A percentile compares a stretch with the other conserved stretches of the same genome.
These are phyloP conservation scores for Scaptomyza graminum DNA, from an alignment of 1,140 invertebrate species.

Conservation along the genomic window DNA sequence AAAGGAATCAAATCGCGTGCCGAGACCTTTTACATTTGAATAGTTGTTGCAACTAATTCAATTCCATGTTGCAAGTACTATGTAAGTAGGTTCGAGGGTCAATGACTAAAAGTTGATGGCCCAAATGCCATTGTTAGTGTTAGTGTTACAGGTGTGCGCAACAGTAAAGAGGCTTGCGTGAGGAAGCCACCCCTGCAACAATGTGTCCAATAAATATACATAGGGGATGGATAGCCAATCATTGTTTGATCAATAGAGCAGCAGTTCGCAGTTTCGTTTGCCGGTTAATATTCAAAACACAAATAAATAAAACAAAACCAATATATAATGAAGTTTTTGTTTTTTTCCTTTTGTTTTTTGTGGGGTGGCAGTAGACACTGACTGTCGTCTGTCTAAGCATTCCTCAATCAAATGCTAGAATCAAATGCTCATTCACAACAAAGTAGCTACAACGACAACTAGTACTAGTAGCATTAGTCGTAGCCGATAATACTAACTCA, in stretches of 20 bases:
- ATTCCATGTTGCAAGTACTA: background rate
- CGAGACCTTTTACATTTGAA: background rate
- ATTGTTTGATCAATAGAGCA: conserved; percentile 72
- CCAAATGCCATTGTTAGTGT: conserved; percentile 9
- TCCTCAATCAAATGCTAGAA: conserved; percentile 21
- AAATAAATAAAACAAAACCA: conserved; percentile 55
- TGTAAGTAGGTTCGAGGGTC: conserved; percentile 43
- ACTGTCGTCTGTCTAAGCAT: conserved; percentile 22
- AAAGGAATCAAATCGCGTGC: conserved; percentile 27
- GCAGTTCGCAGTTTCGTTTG: conserved; percentile 43
- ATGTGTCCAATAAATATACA: conserved; percentile 28
- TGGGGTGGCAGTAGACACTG: conserved; percentile 28
- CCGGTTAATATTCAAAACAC: conserved; percentile 73
- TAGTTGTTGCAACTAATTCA: conserved; percentile 19
- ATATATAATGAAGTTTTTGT: conserved; percentile 48
- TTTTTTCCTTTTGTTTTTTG: background rate
- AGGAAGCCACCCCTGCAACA: conserved; percentile 1
- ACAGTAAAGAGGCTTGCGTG: conserved; percentile 12
- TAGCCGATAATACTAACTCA: conserved; percentile 33
- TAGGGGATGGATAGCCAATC: conserved; percentile 64
- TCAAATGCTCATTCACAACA: conserved; percentile 37
- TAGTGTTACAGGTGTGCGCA: conserved; percentile 46
- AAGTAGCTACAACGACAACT: conserved; percentile 19
- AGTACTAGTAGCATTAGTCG: background rate
- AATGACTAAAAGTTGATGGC: conserved; percentile 42